Evolutionary conservation across 2,888 invertebrate genomes (phyloP).

Genomic region (Oasisia sp.): DNA sequence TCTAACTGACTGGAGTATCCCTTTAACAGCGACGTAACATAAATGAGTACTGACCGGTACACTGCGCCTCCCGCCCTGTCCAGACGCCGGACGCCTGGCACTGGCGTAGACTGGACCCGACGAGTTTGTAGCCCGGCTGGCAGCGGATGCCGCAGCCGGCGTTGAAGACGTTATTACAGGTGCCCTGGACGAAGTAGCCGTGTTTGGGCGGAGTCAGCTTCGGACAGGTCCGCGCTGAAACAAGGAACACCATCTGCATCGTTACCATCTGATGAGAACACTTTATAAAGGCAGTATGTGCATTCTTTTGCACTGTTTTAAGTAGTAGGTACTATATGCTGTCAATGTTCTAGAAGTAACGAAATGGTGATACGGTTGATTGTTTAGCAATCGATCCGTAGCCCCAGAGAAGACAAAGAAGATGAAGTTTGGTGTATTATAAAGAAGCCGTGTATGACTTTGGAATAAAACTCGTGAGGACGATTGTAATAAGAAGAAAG

Average conservation of each 20-base stretch:
- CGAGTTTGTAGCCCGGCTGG: constrained; percentile 72
- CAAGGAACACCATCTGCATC: too few species aligned
- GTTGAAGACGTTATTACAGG: constrained; percentile 75
- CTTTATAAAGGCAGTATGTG: not conserved
- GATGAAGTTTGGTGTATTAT: too few species aligned
- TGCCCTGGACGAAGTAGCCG: constrained; percentile 76
- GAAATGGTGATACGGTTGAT: too few species aligned
- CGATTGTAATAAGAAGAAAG: too few species aligned
- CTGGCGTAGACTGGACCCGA: constrained; percentile 71
- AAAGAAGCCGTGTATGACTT: too few species aligned
- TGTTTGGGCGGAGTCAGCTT: constrained; percentile 72
- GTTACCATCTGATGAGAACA: not conserved
- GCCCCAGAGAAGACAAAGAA: too few species aligned
- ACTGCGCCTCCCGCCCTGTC: constrained; percentile 75
- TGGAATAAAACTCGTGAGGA: too few species aligned
- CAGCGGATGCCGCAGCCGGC: constrained; percentile 79
- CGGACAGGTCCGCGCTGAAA: constrained; percentile 68
- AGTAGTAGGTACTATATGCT: too few species aligned
- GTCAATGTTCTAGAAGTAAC: too few species aligned
- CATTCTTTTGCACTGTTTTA: not conserved
- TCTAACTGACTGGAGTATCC: too few species aligned
- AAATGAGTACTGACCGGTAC: constrained; percentile 69
- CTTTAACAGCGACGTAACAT: too few species aligned
- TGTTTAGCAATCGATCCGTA: too few species aligned
- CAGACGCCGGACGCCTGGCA: constrained; percentile 75